These are phyloP conservation scores for Eupithecia vulgata DNA, from an alignment of 2,888 invertebrate genomes.

Conservation along the genomic window DNA sequence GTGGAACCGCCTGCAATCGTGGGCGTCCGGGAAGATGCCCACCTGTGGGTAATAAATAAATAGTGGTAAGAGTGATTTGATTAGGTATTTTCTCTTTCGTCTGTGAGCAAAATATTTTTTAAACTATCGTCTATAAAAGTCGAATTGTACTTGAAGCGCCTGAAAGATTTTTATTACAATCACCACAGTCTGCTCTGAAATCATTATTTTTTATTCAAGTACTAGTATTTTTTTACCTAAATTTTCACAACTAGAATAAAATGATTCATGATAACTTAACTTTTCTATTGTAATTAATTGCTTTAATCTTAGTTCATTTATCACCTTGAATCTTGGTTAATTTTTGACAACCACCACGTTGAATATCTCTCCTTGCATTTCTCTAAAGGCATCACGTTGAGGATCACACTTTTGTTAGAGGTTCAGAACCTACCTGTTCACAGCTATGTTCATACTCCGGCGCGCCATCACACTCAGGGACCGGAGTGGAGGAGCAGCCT, in stretches of 20 bases:
- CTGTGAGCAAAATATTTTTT: background rate
- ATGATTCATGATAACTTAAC: background rate
- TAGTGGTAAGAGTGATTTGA: background rate
- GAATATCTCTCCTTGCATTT: background rate
- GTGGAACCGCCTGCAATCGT: slow-evolving; percentile 77
- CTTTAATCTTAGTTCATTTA: too few species aligned
- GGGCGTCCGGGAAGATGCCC: slow-evolving; percentile 77
- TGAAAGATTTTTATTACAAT: background rate
- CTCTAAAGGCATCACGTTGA: too few species aligned
- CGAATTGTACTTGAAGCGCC: background rate
- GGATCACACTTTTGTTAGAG: background rate
- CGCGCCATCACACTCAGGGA: slow-evolving; percentile 66
- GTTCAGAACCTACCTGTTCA: slow-evolving; percentile 69
- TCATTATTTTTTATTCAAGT: too few species aligned
- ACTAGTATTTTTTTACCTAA: too few species aligned
- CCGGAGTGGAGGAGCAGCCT: slow-evolving; percentile 61
- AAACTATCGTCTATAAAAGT: background rate
- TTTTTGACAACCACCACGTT: too few species aligned
- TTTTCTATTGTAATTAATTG: background rate
- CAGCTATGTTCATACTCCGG: slow-evolving; percentile 65
- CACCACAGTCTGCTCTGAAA: background rate
- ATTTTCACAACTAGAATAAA: background rate
- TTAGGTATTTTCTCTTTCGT: background rate
- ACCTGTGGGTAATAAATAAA: slow-evolving; percentile 54
- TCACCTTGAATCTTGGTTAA: too few species aligned